A percentile compares a stretch with the other conserved stretches of the same genome.
These are phyloP conservation scores for Prunella fulvescens DNA, from an alignment of 2,113 vertebrate genomes.

Conservation along the genomic window DNA sequence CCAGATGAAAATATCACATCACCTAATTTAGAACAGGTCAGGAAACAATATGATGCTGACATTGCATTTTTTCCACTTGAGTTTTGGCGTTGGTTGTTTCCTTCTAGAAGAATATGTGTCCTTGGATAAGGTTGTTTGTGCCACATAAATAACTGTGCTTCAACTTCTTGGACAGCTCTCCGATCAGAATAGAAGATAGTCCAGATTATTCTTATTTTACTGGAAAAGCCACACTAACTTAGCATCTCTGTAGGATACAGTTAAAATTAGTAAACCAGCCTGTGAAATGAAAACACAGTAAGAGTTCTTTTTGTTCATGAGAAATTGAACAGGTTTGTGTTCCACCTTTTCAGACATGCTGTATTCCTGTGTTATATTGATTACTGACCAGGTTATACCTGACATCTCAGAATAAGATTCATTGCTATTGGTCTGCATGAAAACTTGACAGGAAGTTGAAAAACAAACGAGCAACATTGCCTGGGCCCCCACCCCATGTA, in stretches of 20 bases:
- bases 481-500: not conserved
- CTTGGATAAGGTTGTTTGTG: conserved; percentile 10
- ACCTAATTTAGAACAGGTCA: conserved; percentile 30
- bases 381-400: not conserved
- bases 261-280: not conserved
- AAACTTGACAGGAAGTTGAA: not conserved
- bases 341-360: not conserved
- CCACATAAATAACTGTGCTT: not conserved
- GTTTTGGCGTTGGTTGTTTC: conserved; percentile 17
- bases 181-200: not conserved
- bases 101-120: not conserved
- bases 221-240: not conserved
- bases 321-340: too few species aligned
- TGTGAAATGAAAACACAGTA: not conserved
- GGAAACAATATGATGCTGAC: conserved; percentile 39
- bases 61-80: not conserved
- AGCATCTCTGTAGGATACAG: not conserved
- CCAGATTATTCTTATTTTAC: not conserved
- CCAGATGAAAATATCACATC: not conserved
- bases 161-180: not conserved
- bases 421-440: not conserved
- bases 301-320: not conserved
- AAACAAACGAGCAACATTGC: rapidly evolving
- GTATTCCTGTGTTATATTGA: not conserved
- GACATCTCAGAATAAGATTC: not conserved